Percentiles rank a stretch among this genome's conserved stretches.
These are phyloP conservation scores for Heliconius ismenius DNA, from an alignment of 2,888 invertebrate genomes.

Conservation along the genomic window DNA sequence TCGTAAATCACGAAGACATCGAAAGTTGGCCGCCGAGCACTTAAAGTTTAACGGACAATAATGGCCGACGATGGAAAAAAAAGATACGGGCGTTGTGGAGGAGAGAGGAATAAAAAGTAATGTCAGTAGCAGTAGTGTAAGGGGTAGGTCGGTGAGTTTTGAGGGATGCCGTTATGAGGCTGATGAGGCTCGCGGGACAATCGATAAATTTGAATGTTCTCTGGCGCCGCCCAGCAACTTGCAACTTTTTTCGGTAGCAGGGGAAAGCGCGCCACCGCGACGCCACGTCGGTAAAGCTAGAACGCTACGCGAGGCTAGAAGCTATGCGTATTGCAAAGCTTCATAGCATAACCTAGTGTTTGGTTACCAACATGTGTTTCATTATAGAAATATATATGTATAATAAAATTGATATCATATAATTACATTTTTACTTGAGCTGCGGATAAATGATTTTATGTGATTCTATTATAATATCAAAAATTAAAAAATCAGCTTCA, in stretches of 20 bases:
- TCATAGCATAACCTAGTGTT: constrained; percentile 26
- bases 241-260: constrained; percentile 80
- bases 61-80: constrained; percentile 79
- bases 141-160: constrained; percentile 79
- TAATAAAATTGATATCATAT: neutral
- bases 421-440: no score
- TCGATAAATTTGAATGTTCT: constrained; percentile 82
- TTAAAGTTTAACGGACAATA: constrained; percentile 82
- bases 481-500: no score
- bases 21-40: constrained; percentile 80
- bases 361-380: neutral
- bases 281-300: constrained; percentile 59
- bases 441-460: neutral
- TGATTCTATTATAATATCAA: neutral
- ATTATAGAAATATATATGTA: neutral
- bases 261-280: constrained; percentile 70
- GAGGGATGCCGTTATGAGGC: constrained; percentile 80
- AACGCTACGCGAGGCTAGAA: constrained; percentile 35
- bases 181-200: constrained; percentile 78
- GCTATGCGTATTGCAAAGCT: constrained; percentile 28
- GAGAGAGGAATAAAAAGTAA: constrained; percentile 76
- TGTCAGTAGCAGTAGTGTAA: constrained; percentile 70
- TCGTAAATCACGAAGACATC: constrained; percentile 79
- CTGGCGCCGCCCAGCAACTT: constrained; percentile 78
- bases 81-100: constrained; percentile 62